These are phyloP conservation scores for Anhinga anhinga DNA, from an alignment of 2,113 vertebrate genomes.

Conservation along the genomic window DNA sequence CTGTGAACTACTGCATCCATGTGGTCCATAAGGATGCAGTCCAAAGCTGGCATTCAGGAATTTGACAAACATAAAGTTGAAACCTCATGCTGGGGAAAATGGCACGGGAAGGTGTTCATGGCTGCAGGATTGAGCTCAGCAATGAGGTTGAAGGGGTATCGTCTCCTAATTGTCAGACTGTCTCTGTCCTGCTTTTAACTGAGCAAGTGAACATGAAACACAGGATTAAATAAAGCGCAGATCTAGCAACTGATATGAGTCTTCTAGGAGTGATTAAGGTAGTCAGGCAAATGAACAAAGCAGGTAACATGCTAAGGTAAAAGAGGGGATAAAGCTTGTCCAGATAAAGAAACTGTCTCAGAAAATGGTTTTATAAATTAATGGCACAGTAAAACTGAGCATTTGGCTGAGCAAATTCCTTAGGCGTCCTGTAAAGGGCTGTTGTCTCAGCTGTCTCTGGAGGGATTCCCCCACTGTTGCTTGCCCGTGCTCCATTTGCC, in stretches of 20 bases:
- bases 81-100: background rate
- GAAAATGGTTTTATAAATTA: background rate
- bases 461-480: background rate
- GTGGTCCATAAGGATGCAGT: background rate
- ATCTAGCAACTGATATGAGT: background rate
- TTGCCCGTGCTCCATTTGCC: accelerated
- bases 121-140: background rate
- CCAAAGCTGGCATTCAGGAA: background rate
- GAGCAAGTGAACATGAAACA: background rate
- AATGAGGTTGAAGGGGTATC: accelerated
- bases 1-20: background rate
- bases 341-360: background rate
- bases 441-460: accelerated
- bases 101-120: background rate
- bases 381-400: background rate
- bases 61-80: background rate
- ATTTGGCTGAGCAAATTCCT: background rate
- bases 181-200: background rate
- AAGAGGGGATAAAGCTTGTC: background rate
- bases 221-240: background rate
- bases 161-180: background rate
- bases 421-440: background rate
- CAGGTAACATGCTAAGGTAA: background rate
- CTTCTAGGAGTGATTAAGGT: background rate
- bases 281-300: background rate